Percentiles rank a stretch among this genome's conserved stretches.
Evolutionary conservation across 2,113 vertebrate genomes (phyloP).

Genomic region (Crotalus viridis): DNA sequence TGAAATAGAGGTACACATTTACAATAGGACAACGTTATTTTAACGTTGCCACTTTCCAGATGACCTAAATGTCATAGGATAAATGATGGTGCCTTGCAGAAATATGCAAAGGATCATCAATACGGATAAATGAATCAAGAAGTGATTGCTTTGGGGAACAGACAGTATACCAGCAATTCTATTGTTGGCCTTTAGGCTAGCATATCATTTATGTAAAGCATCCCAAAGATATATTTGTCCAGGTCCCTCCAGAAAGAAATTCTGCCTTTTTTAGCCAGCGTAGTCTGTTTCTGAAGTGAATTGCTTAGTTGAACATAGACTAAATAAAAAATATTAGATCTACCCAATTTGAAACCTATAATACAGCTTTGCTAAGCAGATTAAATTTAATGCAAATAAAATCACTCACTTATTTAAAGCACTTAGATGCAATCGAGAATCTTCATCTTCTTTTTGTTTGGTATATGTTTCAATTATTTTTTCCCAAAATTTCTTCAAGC

Average conservation of each 20-base stretch:
- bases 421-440: slow-evolving; percentile 58
- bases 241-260: neutral
- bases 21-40: neutral
- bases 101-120: slow-evolving; percentile 46
- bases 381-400: slow-evolving; percentile 16
- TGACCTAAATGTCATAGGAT: slow-evolving; percentile 55
- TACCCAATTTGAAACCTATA: slow-evolving; percentile 35
- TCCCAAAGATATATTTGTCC: neutral
- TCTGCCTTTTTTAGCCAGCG: neutral
- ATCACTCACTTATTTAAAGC: slow-evolving; percentile 65
- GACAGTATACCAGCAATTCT: neutral
- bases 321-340: neutral
- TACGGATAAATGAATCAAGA: slow-evolving; percentile 50
- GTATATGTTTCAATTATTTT: slow-evolving; percentile 58
- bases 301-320: neutral
- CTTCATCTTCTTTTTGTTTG: slow-evolving; percentile 50
- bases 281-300: neutral
- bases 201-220: neutral
- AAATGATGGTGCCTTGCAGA: slow-evolving; percentile 38
- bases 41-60: slow-evolving; percentile 27
- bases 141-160: neutral
- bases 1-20: slow-evolving; percentile 13
- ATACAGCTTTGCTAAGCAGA: neutral
- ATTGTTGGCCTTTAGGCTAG: neutral
- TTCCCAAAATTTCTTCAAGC: slow-evolving; percentile 66